Base-by-base conservation (phyloP, 1,140 invertebrate genomes). In the Drosophila arawakana region DNA sequence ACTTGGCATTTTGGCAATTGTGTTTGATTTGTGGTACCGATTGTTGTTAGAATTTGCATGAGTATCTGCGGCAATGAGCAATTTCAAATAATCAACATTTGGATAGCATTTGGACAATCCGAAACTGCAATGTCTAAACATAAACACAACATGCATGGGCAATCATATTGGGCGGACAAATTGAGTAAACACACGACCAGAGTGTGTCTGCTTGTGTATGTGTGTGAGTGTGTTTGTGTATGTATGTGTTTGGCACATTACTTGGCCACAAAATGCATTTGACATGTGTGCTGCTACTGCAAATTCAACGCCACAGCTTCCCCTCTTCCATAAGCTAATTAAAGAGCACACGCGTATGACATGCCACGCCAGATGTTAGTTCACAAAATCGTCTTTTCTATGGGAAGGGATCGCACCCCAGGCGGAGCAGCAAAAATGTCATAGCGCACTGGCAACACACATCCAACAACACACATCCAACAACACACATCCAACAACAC, bases 271-370 rank as follows among this genome's bases (percentile, higher is more conserved):
- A 74, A 62, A 57, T 74, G 72, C 72, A 74, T 74, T 83, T 83
- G 80, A 82, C 80, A 82, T 82, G 62, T 82, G 62, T 69, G 67
- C 60, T 78, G 49, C 65, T 50, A 70, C 49, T 37, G 74, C 55
- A 35, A 25, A 46, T 57, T 11, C 49, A n/a, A 18, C 50, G n/a
- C 15, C 37, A 10, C 55, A 59, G 25, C 35, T 41, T 10, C 59
- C 41, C 4, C n/a, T 41, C 30, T 10, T 37, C 61, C 11, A 65
- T 63, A 46, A 83, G 81, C 81, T 83, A 83, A 83, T 83, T 83
- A 83, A 83, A 83, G 81, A 65, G 81, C 81, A 73, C 81, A 80
- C 77, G 81, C 81, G 81, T 84, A 81, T 84, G 81, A 84, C 85
- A 66, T 84, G 81, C 74, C 81, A 85, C 66, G 81, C 81, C 81